Evolutionary conservation across 2,113 vertebrate species (phyloP), one percentile per base, ranked within the genome.

Genomic region (Neotoma lepida): DNA sequence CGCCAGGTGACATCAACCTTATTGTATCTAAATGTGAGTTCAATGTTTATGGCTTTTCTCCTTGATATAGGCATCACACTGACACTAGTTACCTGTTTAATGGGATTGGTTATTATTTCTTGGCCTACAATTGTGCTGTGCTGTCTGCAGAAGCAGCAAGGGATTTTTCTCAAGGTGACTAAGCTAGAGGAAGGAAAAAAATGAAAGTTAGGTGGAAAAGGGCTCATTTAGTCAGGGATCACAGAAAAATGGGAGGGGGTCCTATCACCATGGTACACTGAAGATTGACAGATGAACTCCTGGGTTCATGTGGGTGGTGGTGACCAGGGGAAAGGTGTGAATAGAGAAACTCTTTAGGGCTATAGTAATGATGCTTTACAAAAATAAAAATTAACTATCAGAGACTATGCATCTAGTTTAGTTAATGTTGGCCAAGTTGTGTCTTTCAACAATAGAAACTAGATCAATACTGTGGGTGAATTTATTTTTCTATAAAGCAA

Each of bases 111-210:
- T 58, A 56, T 6, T 64, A 49, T 15, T 95, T 95, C 71, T 68
- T 93, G 90, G 88, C 41, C 26, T 92, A 87, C 15, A 93, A 93
- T 41, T 86, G 18, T 91, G 15, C 76, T 88, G 2, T 93, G 22
- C 51, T 84, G 71, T 54, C 66, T 76, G 30, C 30, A 81, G 70
- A 90, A 91, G 39, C 35, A 93, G 78, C 35, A 93, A 78, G 18
- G 13, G 35, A 76, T 64, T 94, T 93, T 88, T n/a, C 14, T 89
- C 61, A 94, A 58, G 78, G 22, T 39, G 35, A 58, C 78, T 58
- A 58, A 68, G 15, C 30, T 80, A 86, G 26, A 94, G 39, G n/a
- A 85, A 66, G 39, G 56, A 78, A 96, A 58, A 41, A 76, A 51
- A 18, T 30, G 46, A n/a, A 26, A 39, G 78, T 58, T 58, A 81